Conservation (phyloP, 2,888 invertebrate genomes). For the Torymus auratus region DNA sequence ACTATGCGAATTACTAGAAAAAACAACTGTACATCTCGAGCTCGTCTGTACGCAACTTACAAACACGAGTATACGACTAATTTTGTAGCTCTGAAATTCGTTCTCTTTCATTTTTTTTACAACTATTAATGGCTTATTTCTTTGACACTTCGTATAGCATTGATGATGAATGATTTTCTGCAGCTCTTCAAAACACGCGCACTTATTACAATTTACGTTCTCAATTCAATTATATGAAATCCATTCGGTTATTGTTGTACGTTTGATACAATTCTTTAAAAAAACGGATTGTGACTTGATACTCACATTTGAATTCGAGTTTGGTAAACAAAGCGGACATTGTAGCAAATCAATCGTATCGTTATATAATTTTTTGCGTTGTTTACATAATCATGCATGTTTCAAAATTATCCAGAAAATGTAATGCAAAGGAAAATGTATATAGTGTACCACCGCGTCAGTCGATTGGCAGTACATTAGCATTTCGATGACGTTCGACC, state of each 20-base stretch:
- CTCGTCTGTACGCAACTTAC: conserved; percentile 48
- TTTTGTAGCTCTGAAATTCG: conserved; percentile 36
- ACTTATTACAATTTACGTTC: conserved; percentile 14
- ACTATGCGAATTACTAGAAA: conserved; percentile 45
- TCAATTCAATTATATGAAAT: neutral
- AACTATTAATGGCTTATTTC: conserved; percentile 36
- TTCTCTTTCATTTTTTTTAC: conserved; percentile 20
- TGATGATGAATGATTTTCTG: conserved; percentile 33
- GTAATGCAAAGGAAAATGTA: conserved; percentile 28
- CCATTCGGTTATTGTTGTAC: no score
- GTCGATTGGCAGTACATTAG: conserved; percentile 58
- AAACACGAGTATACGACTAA: conserved; percentile 50
- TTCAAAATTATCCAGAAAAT: conserved; percentile 29
- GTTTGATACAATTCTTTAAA: no score
- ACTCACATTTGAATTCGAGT: no score
- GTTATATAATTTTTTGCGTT: neutral
- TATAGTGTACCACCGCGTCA: conserved; percentile 48
- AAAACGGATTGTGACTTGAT: no score
- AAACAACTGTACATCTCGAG: conserved; percentile 50
- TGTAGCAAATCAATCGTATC: no score
- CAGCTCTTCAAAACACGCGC: conserved; percentile 1
- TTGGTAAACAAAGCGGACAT: no score
- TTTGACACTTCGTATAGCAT: conserved; percentile 49
- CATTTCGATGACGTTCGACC: conserved; percentile 54
- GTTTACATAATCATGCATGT: neutral